Percentiles rank a stretch among this genome's conserved stretches.
Conservation (phyloP, 2,888 invertebrate species). For the Epicampocera succincta region DNA sequence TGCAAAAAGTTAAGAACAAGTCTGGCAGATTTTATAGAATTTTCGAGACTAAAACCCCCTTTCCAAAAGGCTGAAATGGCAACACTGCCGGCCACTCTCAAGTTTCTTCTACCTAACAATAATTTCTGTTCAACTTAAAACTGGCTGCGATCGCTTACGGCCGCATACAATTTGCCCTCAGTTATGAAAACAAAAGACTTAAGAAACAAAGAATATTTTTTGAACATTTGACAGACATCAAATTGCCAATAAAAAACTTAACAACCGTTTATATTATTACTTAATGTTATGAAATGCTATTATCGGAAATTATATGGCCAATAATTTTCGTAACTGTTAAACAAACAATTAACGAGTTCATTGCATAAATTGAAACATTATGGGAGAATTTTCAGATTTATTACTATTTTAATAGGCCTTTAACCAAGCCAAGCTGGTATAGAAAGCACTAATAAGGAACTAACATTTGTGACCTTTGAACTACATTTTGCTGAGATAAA, state of each 20-base stretch:
- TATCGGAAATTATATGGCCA: constrained; percentile 3
- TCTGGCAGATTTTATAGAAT: too few relatives aligned
- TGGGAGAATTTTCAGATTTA: constrained; percentile 6
- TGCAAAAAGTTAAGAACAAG: too few relatives aligned
- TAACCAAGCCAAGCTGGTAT: not conserved
- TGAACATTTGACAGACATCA: constrained; percentile 1
- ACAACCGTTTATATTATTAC: not conserved
- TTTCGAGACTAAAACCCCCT: too few relatives aligned
- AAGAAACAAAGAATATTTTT: not conserved
- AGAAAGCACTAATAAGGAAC: not conserved
- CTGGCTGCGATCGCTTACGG: too few relatives aligned
- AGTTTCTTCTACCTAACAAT: too few relatives aligned
- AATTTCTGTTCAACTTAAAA: too few relatives aligned
- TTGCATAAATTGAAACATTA: not conserved
- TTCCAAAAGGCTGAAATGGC: too few relatives aligned
- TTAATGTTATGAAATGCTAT: not conserved
- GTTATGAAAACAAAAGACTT: not conserved
- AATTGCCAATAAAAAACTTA: not conserved
- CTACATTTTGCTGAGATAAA: not conserved
- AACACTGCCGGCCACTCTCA: too few relatives aligned
- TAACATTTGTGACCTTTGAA: constrained; percentile 19
- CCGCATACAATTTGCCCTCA: too few relatives aligned
- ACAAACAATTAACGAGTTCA: too few relatives aligned
- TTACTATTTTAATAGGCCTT: not conserved
- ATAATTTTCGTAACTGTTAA: not conserved